These are phyloP conservation scores for Eulimnadia texana DNA, from an alignment of 1,140 invertebrate genomes.

Conservation along the genomic window DNA sequence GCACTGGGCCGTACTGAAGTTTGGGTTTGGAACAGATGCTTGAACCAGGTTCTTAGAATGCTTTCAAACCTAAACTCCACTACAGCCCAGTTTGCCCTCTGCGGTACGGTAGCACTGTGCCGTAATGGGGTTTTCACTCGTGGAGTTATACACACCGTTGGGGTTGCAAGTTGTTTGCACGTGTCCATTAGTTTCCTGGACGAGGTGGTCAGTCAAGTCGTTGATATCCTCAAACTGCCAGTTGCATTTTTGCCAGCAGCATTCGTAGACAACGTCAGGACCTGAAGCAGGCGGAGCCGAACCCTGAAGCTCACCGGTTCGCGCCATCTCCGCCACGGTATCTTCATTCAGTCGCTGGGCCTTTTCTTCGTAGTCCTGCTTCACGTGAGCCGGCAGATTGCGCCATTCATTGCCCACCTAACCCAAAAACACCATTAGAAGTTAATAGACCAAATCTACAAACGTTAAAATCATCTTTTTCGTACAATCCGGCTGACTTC, in stretches of 20 bases:
- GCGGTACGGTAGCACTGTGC: too few species aligned
- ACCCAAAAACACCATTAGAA: too few species aligned
- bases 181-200: constrained; percentile 51
- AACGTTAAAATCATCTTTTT: too few species aligned
- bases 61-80: too few species aligned
- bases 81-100: too few species aligned
- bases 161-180: constrained; percentile 20
- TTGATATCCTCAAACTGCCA: constrained; percentile 79
- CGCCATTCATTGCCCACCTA: constrained; percentile 54
- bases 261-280: constrained; percentile 55
- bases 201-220: constrained; percentile 80
- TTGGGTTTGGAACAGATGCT: too few species aligned
- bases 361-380: constrained; percentile 83
- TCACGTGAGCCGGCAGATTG: constrained; percentile 66
- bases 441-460: too few species aligned
- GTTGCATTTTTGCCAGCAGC: constrained; percentile 83
- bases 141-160: not conserved
- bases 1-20: too few species aligned
- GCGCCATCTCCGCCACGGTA: constrained; percentile 34
- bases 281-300: constrained; percentile 14
- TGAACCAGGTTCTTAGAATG: too few species aligned
- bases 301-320: constrained; percentile 19
- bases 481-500: constrained; percentile 95
- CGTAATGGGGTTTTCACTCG: not conserved
- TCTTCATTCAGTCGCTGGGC: constrained; percentile 78